A percentile compares a stretch with the other conserved stretches of the same genome.
Conservation (phyloP, 2,113 vertebrate species). For the Hypanus sabinus region DNA sequence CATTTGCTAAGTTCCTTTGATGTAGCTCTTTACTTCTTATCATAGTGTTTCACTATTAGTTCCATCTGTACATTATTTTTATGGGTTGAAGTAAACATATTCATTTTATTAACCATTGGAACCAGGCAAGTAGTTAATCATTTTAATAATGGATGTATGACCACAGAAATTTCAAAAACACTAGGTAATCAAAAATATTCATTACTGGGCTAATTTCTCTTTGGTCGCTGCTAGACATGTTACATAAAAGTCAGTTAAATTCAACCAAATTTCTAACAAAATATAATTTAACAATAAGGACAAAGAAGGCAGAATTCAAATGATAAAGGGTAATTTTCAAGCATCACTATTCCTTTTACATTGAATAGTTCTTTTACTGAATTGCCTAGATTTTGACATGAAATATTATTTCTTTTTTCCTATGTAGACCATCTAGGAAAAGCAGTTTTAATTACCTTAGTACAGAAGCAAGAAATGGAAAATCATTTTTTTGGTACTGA, state of each 20-base stretch:
- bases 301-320: neutral
- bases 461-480: neutral
- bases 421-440: neutral
- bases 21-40: slow-evolving; percentile 63
- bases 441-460: neutral
- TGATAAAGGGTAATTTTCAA: no score
- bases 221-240: neutral
- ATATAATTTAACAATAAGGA: neutral
- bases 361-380: no score
- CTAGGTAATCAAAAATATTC: slow-evolving; percentile 5
- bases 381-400: neutral
- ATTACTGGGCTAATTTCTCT: neutral
- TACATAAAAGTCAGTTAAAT: neutral
- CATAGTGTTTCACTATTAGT: slow-evolving; percentile 61
- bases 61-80: slow-evolving; percentile 49
- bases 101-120: slow-evolving; percentile 27
- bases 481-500: neutral
- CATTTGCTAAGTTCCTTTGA: slow-evolving; percentile 67
- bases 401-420: neutral
- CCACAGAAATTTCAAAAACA: slow-evolving; percentile 21
- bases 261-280: neutral
- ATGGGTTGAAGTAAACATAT: neutral
- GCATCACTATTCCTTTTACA: no score
- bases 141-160: neutral
- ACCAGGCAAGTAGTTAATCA: neutral